Percentiles rank a stretch among this genome's conserved stretches.
Conservation (phyloP, 1,140 invertebrate species). For the Phocides pigmalion region DNA sequence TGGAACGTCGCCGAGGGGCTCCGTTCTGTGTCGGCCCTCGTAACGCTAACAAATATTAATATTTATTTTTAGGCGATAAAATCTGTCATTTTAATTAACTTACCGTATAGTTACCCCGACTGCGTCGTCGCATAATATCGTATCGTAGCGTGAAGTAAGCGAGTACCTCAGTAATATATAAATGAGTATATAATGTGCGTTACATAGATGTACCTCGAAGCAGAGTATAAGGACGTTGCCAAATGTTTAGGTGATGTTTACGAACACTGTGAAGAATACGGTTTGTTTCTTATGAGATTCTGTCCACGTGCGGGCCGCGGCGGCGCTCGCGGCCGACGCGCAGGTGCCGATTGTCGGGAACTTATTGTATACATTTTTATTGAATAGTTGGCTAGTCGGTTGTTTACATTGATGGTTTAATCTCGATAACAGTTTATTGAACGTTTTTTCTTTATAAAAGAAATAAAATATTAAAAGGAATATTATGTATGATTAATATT, state of each 20-base stretch:
- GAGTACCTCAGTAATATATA: slow-evolving; percentile 26
- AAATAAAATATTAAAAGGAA: neutral
- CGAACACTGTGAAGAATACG: slow-evolving; percentile 27
- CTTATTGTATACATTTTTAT: slow-evolving; percentile 4
- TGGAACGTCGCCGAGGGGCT: slow-evolving; percentile 1
- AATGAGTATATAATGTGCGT: slow-evolving; percentile 20
- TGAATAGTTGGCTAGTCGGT: slow-evolving; percentile 3
- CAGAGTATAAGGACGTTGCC: slow-evolving; percentile 32
- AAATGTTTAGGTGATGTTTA: slow-evolving; percentile 29
- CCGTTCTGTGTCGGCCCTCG: slow-evolving; percentile 8
- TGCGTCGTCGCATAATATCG: slow-evolving; percentile 11
- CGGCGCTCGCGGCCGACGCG: too few species aligned
- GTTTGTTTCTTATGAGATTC: slow-evolving; percentile 62
- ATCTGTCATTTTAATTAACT: neutral
- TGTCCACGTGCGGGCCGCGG: slow-evolving; percentile 55
- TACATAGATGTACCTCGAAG: slow-evolving; percentile 11
- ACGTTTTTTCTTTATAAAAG: neutral
- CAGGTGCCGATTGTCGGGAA: neutral
- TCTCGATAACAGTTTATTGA: slow-evolving; percentile 5
- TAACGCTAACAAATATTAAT: slow-evolving; percentile 19
- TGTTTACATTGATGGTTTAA: slow-evolving; percentile 1
- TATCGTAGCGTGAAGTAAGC: slow-evolving; percentile 5
- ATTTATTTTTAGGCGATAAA: slow-evolving; percentile 21
- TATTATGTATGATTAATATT: too few species aligned
- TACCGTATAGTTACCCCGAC: slow-evolving; percentile 9